Percentiles rank a stretch among this genome's conserved stretches.
phyloP scores from a whole-genome alignment of 2,113 vertebrate species.

The Mugil cephalus region DNA sequence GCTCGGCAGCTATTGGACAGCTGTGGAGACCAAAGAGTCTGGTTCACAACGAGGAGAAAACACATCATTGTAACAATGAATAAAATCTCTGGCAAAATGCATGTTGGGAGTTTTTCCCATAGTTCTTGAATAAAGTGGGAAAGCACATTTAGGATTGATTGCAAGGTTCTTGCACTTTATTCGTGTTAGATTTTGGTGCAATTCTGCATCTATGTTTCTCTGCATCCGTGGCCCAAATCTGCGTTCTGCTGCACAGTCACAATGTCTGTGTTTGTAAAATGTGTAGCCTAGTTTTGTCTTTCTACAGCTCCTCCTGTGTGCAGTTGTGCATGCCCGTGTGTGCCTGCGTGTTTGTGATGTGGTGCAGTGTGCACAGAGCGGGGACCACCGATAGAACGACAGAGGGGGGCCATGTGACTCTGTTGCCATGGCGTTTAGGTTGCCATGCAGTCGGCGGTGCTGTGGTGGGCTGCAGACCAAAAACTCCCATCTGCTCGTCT shows the following conservation, averaged over 20 bases:
- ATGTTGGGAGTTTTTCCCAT: not conserved
- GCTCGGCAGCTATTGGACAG: conserved; percentile 64
- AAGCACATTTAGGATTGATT: conserved; percentile 6
- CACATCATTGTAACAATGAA: conserved; percentile 39
- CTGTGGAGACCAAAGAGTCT: conserved; percentile 45
- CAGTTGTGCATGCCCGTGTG: not conserved
- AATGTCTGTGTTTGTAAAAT: not conserved
- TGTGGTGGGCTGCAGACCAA: conserved; percentile 54
- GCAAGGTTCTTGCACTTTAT: not conserved
- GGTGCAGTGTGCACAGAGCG: conserved; percentile 51
- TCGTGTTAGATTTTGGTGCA: not conserved
- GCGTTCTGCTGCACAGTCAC: not conserved
- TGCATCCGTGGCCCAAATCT: not conserved
- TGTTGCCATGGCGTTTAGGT: conserved; percentile 79
- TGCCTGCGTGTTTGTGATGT: conserved; percentile 37
- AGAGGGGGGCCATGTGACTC: conserved; percentile 68
- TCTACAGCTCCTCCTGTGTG: conserved; percentile 19
- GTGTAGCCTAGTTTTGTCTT: not conserved
- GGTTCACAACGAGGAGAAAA: conserved; percentile 31
- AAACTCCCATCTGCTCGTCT: conserved; percentile 38
- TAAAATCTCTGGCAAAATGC: conserved; percentile 6
- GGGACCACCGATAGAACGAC: conserved; percentile 64
- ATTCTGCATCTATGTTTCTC: no score
- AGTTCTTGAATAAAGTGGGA: conserved; percentile 11
- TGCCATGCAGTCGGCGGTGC: conserved; percentile 69